Base-by-base conservation (phyloP, 2,888 invertebrate species). In the Spisula subtruncata region DNA sequence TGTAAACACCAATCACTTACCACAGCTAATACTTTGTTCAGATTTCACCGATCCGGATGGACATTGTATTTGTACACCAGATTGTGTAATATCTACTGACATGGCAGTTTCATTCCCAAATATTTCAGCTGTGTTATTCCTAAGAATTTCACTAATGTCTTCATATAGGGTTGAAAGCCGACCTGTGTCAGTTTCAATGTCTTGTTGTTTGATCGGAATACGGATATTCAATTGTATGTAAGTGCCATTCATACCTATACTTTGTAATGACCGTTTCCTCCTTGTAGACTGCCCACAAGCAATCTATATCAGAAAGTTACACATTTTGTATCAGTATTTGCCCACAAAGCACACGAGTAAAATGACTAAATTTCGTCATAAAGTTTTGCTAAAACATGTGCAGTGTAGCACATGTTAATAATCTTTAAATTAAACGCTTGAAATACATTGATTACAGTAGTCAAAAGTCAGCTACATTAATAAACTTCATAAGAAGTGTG, bases 11-110 rank as follows among this genome's bases (percentile, higher is more conserved):
- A 54, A 25, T n/a, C 8, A 60, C 83, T 14, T 83, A 83, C 83
- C 66, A n/a, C 83, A 83, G 25, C 41, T 35, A 4, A 60, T n/a
- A 32, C 83, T 83, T n/a, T 83, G 35, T 29, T 83, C 83, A 8
- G 83, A 83, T 32, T 60, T 60, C 12, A 83, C 83, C 1, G 83
- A 60, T 0, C 83, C 83, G 10, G 18, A 46, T 12, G 83, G 83
- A 25, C 83, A 83, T 10, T 66, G 41, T 25, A 83, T 41, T 25
- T 66, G 20, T 14, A 83, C 35, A 35, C 83, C 66, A 25, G 41
- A 60, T 12, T 1, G 5, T 8, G 32, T 1, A 5, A 83, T n/a
- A 18, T 83, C 41, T 41, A 35, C 41, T 14, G 16, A 20, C 1
- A 41, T 41, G 6, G 41, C 66, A 0, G 16, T 66, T n/a, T 20